Conservation (phyloP, 92 coral and sea anemone genomes). For the Epizoanthus rinbou region DNA sequence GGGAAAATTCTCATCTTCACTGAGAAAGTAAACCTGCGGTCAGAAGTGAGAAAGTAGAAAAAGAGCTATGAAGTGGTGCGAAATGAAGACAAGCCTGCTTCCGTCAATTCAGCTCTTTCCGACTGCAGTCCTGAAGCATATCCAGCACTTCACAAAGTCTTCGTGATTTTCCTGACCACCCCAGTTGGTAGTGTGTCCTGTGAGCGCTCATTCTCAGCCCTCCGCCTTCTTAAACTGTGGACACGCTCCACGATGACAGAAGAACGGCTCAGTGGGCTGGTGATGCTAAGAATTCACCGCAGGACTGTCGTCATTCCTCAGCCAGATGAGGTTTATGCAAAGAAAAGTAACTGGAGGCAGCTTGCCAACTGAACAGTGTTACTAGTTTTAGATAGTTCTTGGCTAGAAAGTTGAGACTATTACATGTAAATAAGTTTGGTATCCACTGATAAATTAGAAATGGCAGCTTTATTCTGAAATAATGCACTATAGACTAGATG, state of each 20-base stretch:
- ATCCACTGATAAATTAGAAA: conserved; percentile 20
- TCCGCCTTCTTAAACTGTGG: conserved; percentile 48
- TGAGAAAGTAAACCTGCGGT: conserved; percentile 32
- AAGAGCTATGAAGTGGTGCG: conserved; percentile 45
- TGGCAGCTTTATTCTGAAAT: conserved; percentile 28
- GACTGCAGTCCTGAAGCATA: conserved; percentile 31
- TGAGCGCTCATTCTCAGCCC: conserved; percentile 56
- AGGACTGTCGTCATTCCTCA: conserved; percentile 31
- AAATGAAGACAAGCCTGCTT: conserved; percentile 38
- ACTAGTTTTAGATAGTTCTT: conserved; percentile 24
- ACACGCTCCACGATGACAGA: conserved; percentile 39
- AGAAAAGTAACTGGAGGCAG: conserved; percentile 33
- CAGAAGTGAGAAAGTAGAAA: conserved; percentile 44
- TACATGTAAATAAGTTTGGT: conserved; percentile 30
- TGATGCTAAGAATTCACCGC: conserved; percentile 46
- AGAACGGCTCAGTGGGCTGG: conserved; percentile 59
- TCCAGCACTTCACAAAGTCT: conserved; percentile 44
- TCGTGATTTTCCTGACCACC: conserved; percentile 38
- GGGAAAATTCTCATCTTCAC: conserved; percentile 39
- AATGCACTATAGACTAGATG: conserved; percentile 31
- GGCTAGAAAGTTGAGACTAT: conserved; percentile 14
- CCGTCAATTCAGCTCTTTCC: conserved; percentile 36
- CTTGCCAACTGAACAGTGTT: conserved; percentile 23
- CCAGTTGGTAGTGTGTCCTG: conserved; percentile 45
- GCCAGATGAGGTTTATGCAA: conserved; percentile 32